Evolutionary conservation across 1,140 invertebrate genomes (phyloP).

Genomic region (Lordiphosa collinella): DNA sequence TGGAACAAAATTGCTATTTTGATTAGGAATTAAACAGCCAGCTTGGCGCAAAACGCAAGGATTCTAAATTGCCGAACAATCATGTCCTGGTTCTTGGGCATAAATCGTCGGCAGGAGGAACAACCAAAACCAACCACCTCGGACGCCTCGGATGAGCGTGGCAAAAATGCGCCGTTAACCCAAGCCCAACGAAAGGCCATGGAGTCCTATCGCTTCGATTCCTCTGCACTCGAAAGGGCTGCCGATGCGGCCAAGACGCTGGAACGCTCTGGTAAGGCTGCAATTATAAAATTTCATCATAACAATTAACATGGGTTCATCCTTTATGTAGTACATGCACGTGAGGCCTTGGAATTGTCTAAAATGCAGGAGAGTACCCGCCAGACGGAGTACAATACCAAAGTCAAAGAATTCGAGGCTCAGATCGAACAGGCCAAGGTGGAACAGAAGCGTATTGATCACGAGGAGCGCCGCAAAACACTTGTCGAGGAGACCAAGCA

Average conservation of each 20-base stretch:
- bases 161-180: slow-evolving; percentile 81
- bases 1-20: no score
- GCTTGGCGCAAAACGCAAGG: no score
- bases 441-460: slow-evolving; percentile 91
- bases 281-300: slow-evolving; percentile 60
- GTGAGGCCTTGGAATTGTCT: slow-evolving; percentile 95
- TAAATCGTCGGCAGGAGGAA: slow-evolving; percentile 81
- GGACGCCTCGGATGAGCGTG: slow-evolving; percentile 11
- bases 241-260: slow-evolving; percentile 97
- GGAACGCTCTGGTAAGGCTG: slow-evolving; percentile 92
- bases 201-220: slow-evolving; percentile 97
- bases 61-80: no score
- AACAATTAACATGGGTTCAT: slow-evolving; percentile 19
- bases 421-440: slow-evolving; percentile 94
- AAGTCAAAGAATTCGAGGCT: slow-evolving; percentile 96
- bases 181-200: slow-evolving; percentile 85
- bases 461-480: slow-evolving; percentile 95
- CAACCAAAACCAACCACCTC: slow-evolving; percentile 50
- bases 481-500: slow-evolving; percentile 96
- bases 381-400: slow-evolving; percentile 90
- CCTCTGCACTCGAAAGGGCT: slow-evolving; percentile 96
- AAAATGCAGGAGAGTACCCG: slow-evolving; percentile 95
- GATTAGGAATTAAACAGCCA: no score
- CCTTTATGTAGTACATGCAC: slow-evolving; percentile 87
- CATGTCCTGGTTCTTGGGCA: slow-evolving; percentile 89